Evolutionary conservation across 2,888 invertebrate species (phyloP), one percentile per base, ranked within the genome.

Genomic region (Heliothis peltigera): DNA sequence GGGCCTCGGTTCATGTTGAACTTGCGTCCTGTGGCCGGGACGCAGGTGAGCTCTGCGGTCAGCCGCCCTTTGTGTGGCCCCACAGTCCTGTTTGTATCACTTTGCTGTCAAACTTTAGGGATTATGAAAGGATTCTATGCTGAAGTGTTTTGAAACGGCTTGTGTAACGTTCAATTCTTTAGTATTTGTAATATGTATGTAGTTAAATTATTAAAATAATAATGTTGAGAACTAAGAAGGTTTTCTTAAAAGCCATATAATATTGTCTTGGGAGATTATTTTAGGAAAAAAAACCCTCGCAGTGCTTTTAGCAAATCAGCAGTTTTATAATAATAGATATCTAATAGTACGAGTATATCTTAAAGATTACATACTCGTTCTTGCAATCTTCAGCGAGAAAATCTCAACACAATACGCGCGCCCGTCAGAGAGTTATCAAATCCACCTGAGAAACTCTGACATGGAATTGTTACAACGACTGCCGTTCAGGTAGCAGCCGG

Each of bases 31-130:
- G 79, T 22, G 77, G 79, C 75, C 32, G 21, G 49, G 46, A 15
- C 59, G 25, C 71, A 68, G 78, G 70, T 73, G 77, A 42, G 60
- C 52, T 53, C 46, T 77, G 77, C 25, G 75, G 77, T 77, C 44
- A 8, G 4, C 46, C 42, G 53, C 64, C 64, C 70, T 73, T 73
- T 70, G 70, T 61, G 47, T 8, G 12, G 21, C 15, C 32, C 10
- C 44, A 7, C 48, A 4, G 17, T 15, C 53, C 25, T 32, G 43
- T 71, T 62, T 72, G 55, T 63, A 52, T 63, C 63, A 57, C 63
- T 56, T 48, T 55, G 44, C 62, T 67, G 74, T 73, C 68, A 68
- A 71, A 71, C 49, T 68, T 73, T 51, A 58, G 28, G 68, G 57
- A 68, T 71, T 68, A 57, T 54, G 32, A 15, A 25, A 47, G 53